Evolutionary conservation across 1,140 invertebrate species (phyloP), one percentile per base, ranked within the genome.

Genomic region (Paracyclopina nana): DNA sequence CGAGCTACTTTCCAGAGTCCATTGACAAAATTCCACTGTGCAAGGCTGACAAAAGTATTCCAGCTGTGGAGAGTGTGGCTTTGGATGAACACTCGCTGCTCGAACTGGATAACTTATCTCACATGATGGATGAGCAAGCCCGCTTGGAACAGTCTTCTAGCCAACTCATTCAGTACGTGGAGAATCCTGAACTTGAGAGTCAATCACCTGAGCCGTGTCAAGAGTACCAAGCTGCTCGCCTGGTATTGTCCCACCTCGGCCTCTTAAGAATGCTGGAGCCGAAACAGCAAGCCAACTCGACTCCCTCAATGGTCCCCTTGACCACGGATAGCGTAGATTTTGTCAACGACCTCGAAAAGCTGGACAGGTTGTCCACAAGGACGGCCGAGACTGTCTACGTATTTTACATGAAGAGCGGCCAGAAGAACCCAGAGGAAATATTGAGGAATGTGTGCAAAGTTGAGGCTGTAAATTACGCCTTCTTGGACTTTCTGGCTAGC

Each of bases 181-280:
- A 38, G 18, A 8, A 25, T 14, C 12, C 11, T 12, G 57, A 58
- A 54, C 53, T 57, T 30, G 84, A 90, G 60, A 85, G 81, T 60
- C 68, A 75, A 9, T 78, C 84, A 12, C 88, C 88, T 0, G 68
- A 77, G 8, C 74, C 79, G 1, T 81, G 79, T 54, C 78, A 87
- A 48, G 84, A 92, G 60, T 92, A 91, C 63, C 85, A 94, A 69
- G 91, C 90, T 0, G 84, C 90, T 1, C 70, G 91, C 53, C 63
- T 96, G 0, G 90, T 96, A 63, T 67, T 96, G 1, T 88, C 86
- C 12, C 86, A 96, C 64, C 88, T 95, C 65, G 88, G 88, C 4
- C 82, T 91, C 58, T 67, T 94, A 16, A 27, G 26, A 20, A 31
- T 52, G 44, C 22, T 45, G 41, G 30, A 49, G 48, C 57, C 56